Evolutionary conservation across 2,797 vertebrate species (phyloP).

Genomic region (Anguilla marmorata): DNA sequence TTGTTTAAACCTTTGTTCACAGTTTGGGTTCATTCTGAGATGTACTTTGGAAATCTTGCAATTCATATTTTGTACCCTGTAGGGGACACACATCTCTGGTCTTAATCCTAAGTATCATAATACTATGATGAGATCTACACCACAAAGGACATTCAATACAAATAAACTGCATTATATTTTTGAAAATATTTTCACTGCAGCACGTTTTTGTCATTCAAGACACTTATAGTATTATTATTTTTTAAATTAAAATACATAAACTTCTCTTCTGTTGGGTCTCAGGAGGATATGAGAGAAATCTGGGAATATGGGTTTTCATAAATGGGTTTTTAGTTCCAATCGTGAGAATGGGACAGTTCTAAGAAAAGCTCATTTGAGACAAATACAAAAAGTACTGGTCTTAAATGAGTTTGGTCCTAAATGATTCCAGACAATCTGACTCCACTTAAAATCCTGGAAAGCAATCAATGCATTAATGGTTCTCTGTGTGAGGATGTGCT

Average conservation of each 20-base stretch:
- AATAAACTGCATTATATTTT: neutral
- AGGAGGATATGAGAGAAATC: neutral
- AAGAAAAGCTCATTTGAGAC: neutral
- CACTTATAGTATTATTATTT: too few relatives aligned
- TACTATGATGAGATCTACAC: neutral
- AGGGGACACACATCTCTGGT: neutral
- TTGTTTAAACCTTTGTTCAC: neutral
- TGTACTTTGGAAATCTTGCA: neutral
- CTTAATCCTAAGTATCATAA: neutral
- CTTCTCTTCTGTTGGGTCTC: neutral
- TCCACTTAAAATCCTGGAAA: neutral
- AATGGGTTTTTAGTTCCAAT: neutral
- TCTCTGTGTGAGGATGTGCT: neutral
- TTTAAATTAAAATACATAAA: neutral
- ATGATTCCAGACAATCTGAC: neutral
- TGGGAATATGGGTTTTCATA: neutral
- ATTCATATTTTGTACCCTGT: neutral
- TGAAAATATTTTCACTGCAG: neutral
- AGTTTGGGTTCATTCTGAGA: neutral
- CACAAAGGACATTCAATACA: neutral
- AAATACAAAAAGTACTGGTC: neutral
- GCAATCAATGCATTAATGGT: neutral
- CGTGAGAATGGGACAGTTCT: neutral
- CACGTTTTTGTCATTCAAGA: neutral
- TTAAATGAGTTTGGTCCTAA: neutral